Base-by-base conservation (phyloP, 2,797 vertebrate species). In the Cercopithecus hamlyni region DNA sequence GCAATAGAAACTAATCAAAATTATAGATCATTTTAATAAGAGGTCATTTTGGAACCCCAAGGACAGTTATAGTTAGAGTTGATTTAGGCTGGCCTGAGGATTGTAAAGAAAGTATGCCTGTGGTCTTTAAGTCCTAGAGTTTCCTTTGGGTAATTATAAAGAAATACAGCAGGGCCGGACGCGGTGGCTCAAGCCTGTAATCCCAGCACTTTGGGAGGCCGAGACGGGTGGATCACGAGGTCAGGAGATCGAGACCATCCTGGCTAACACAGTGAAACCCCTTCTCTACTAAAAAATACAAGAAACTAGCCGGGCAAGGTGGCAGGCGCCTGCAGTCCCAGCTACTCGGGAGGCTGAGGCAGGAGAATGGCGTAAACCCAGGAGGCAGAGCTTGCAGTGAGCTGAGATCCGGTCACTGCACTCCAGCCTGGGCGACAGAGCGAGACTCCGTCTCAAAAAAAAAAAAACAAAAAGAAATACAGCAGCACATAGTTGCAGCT, bases 21-120 rank as follows among this genome's bases (percentile, higher is more conserved):
- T 97, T 97, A 95, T 97, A 97, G 98, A 98, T 97, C 1, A 94
- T 97, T 92, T 88, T 97, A 98, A 91, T 97, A 97, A 98, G 88
- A 97, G 95, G 93, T 96, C 93, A 96, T 76, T 94, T 88, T 95
- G 95, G 92, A 97, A 93, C 81, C 43, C 45, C 12, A 48, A 94
- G 61, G 94, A 97, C 77, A 95, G 82, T 89, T 91, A 88, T 41
- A 36, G 79, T 26, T 84, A 70, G 0, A 50, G 48, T 75, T 96
- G 96, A 98, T 97, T 96, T 95, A 92, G 82, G 95, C 87, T 39
- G 4, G 22, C 57, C 58, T 55, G 94, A 92, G 87, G 80, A 96
- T 80, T 97, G 36, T 81, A 95, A 95, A 96, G n/a, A 89, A 96
- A 96, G 33, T 26, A 45, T 33, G 57, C 17, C 39, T 96, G 91